Evolutionary conservation across 2,888 invertebrate species (phyloP), one percentile per base, ranked within the genome.

Genomic region (Branchellion lobata): DNA sequence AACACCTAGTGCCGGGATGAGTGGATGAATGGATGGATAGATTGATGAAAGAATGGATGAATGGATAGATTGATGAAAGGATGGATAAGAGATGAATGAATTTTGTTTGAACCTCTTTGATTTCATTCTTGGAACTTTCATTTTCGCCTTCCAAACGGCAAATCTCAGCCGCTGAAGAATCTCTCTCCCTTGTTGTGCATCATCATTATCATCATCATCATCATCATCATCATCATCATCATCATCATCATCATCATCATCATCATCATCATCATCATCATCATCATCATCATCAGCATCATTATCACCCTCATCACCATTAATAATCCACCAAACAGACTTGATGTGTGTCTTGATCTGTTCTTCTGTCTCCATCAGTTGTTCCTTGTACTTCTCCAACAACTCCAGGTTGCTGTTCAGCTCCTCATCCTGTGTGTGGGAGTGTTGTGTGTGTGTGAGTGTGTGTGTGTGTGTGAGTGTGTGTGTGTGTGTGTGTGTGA

Each of bases 321-420:
- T 24, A 57, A n/a, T n/a, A n/a, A n/a, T n/a, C 21, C 61, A 18
- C 14, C 61, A 57, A n/a, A 8, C 5, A 5, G 11, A 57, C 61
- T 94, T 92, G 83, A 96, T 91, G 29, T 90, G 89, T 69, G 90
- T 88, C 21, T 89, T 87, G 82, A 91, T 90, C 82, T 91, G 85
- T 85, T 91, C 89, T 87, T 99, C 98, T 87, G 98, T 96, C 86
- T 98, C 97, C 89, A 95, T 90, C 90, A 98, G 94, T 89, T 99
- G 98, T 84, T 98, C 96, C 36, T 81, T 80, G 57, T 78, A 91
- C 87, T 96, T 96, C 89, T 99, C 98, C 34, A 96, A 94, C 86
- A 94, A 92, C 88, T 98, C 97, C 82, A 95, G 94, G 86, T 96
- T 96, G 86, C 96, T 95, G 89, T 97, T 98, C 86, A 99, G 98